A percentile compares a stretch with the other conserved stretches of the same genome.
These are phyloP conservation scores for Hirudo medicinalis DNA, from an alignment of 1,140 invertebrate genomes.

Conservation along the genomic window DNA sequence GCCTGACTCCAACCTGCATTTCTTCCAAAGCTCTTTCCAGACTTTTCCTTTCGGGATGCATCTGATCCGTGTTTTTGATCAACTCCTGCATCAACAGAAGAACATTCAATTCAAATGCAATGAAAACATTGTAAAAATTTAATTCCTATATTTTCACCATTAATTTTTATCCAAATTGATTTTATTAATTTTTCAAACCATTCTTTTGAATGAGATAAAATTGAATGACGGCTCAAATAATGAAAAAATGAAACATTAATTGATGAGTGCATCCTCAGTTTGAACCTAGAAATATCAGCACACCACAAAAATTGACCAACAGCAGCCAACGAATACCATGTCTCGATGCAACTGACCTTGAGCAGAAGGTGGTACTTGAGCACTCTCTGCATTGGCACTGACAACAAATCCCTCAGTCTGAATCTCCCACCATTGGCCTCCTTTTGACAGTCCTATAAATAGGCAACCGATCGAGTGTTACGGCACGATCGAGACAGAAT, in stretches of 20 bases:
- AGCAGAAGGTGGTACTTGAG: slow-evolving; percentile 86
- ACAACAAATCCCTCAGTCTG: slow-evolving; percentile 79
- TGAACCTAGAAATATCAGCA: too few species aligned
- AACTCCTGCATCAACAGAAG: slow-evolving; percentile 54
- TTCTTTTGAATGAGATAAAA: too few species aligned
- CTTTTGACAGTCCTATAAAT: slow-evolving; percentile 68
- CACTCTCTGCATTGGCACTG: slow-evolving; percentile 93
- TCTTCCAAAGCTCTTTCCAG: slow-evolving; percentile 78
- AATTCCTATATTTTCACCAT: too few species aligned
- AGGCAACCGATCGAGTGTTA: neutral
- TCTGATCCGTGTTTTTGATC: slow-evolving; percentile 64
- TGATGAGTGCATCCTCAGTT: too few species aligned
- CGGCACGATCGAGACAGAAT: neutral
- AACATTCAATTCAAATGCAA: too few species aligned
- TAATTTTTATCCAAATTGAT: too few species aligned
- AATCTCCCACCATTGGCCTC: slow-evolving; percentile 88
- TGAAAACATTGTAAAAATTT: too few species aligned
- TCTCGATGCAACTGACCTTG: slow-evolving; percentile 30
- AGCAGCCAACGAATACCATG: too few species aligned
- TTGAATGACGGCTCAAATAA: too few species aligned
- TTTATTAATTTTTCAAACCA: too few species aligned
- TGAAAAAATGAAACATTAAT: too few species aligned
- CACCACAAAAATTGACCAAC: too few species aligned
- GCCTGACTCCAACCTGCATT: slow-evolving; percentile 54
- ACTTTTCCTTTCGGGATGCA: slow-evolving; percentile 56